Evolutionary conservation across 2,113 vertebrate genomes (phyloP).

Genomic region (Pelmatolapia mariae): DNA sequence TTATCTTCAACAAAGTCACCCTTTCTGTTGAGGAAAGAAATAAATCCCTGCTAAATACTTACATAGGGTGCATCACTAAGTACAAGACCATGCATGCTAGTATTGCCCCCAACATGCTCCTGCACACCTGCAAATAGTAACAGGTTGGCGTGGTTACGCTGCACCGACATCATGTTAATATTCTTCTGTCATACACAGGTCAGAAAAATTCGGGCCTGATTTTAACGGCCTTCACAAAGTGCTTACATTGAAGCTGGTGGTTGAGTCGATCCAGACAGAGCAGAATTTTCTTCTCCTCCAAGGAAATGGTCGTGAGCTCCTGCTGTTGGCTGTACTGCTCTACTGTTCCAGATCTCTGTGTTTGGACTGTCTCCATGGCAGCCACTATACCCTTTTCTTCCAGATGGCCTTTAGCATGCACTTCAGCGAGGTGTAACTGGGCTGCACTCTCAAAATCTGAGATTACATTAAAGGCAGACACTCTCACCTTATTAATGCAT

Average conservation of each 20-base stretch:
- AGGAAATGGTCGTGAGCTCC: constrained; percentile 63
- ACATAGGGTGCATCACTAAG: constrained; percentile 66
- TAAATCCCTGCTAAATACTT: constrained; percentile 45
- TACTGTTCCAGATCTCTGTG: constrained; percentile 27
- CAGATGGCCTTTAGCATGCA: constrained; percentile 32
- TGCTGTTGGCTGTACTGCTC: background rate
- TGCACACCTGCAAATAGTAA: constrained; percentile 73
- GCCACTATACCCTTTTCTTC: constrained; percentile 63
- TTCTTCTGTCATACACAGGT: background rate
- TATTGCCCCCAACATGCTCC: constrained; percentile 42
- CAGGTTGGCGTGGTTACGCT: background rate
- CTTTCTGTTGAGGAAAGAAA: background rate
- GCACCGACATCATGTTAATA: background rate
- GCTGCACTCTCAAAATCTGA: constrained; percentile 74
- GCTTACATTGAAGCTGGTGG: constrained; percentile 80
- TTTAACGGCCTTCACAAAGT: background rate
- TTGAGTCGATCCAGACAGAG: constrained; percentile 81
- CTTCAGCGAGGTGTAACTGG: constrained; percentile 71
- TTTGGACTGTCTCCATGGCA: constrained; percentile 56
- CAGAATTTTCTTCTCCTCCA: constrained; percentile 83
- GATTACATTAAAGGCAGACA: background rate
- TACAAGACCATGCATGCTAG: constrained; percentile 57
- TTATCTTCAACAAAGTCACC: background rate
- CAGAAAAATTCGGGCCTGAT: background rate
- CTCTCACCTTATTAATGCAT: background rate